These are phyloP conservation scores for Sebastes matsubarae DNA, from an alignment of 2,797 vertebrate genomes.

Conservation along the genomic window DNA sequence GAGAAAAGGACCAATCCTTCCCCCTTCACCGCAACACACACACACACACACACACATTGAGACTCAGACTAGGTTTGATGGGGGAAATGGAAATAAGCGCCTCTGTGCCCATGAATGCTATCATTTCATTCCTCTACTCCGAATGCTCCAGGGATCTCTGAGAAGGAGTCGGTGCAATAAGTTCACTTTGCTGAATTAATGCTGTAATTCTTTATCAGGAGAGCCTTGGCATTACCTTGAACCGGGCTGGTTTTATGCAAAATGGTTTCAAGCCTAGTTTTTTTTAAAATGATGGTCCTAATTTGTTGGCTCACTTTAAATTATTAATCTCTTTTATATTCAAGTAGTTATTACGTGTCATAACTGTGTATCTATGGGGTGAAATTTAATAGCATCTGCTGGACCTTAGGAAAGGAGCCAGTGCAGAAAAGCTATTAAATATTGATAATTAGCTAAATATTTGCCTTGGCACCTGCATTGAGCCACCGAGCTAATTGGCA, in stretches of 20 bases:
- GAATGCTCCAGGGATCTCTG: conserved; percentile 96
- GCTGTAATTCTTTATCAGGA: conserved; percentile 98
- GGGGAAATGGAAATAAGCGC: conserved; percentile 90
- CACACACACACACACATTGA: conserved; percentile 6
- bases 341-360: conserved; percentile 99
- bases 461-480: conserved; percentile 93
- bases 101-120: conserved; percentile 90
- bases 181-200: conserved; percentile 99
- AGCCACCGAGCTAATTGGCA: conserved; percentile 91
- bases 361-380: conserved; percentile 99
- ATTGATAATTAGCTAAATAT: conserved; percentile 99
- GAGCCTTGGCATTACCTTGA: conserved; percentile 93
- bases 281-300: conserved; percentile 96
- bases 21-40: conserved; percentile 17
- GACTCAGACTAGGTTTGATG: conserved; percentile 64
- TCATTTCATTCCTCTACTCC: conserved; percentile 94
- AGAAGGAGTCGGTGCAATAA: conserved; percentile 98
- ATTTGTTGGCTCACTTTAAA: conserved; percentile 99
- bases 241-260: conserved; percentile 95
- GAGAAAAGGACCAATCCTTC: conserved; percentile 45
- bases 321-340: conserved; percentile 99
- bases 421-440: conserved; percentile 94
- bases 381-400: conserved; percentile 99
- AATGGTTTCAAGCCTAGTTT: conserved; percentile 95
- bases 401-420: conserved; percentile 94